Percentiles rank a stretch among this genome's conserved stretches.
These are phyloP conservation scores for Falco berigora DNA, from an alignment of 2,797 vertebrate genomes.

Conservation along the genomic window DNA sequence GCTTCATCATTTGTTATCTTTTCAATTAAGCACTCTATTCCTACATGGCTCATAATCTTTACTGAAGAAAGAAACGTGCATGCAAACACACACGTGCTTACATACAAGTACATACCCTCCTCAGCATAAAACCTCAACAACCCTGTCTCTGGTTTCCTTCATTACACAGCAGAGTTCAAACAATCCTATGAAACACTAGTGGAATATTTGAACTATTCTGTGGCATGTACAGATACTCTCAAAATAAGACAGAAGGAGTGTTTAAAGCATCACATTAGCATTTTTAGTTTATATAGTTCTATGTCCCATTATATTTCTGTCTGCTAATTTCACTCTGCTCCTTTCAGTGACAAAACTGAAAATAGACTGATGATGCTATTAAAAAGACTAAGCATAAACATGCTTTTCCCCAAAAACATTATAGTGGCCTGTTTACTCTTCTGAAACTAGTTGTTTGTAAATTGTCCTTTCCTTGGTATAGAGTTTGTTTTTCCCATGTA, in stretches of 20 bases:
- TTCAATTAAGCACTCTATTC: conserved; percentile 49
- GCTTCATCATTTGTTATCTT: conserved; percentile 73
- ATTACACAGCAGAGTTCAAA: background rate
- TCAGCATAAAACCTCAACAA: background rate
- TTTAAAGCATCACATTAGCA: background rate
- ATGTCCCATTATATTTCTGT: background rate
- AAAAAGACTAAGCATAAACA: background rate
- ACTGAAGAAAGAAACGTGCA: background rate
- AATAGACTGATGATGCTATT: background rate
- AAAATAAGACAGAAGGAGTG: background rate
- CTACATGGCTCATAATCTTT: background rate
- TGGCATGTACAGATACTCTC: background rate
- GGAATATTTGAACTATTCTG: background rate
- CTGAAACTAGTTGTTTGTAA: background rate
- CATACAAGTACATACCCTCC: background rate
- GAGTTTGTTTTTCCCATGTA: background rate
- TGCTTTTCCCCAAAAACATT: background rate
- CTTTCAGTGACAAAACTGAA: background rate
- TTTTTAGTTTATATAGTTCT: background rate
- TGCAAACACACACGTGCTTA: background rate
- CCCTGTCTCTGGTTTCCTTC: background rate
- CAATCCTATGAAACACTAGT: background rate
- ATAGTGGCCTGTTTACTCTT: background rate
- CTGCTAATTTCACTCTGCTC: background rate
- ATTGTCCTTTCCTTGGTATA: background rate